A percentile compares a stretch with the other conserved stretches of the same genome.
Conservation (phyloP, 1,140 invertebrate genomes). For the Mylabris phalerata region DNA sequence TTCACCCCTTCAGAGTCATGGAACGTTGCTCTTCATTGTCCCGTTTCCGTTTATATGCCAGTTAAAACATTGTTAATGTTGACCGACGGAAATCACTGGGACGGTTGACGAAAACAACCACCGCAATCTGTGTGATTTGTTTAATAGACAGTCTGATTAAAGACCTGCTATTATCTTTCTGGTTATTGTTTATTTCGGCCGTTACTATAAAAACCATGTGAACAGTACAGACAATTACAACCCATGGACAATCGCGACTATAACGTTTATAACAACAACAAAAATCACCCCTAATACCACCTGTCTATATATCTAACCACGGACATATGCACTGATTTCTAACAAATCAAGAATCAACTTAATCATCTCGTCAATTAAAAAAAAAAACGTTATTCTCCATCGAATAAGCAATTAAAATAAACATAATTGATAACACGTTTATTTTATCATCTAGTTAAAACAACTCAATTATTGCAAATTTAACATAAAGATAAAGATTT, state of each 20-base stretch:
- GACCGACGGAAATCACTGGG: constrained; percentile 21
- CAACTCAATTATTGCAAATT: too few relatives aligned
- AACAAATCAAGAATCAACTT: too few relatives aligned
- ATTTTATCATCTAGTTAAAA: too few relatives aligned
- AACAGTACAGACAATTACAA: constrained; percentile 1
- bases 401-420: too few relatives aligned
- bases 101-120: constrained; percentile 20
- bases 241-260: neutral
- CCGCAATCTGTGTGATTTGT: constrained; percentile 14
- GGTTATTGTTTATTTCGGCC: constrained; percentile 12
- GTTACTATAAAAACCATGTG: constrained; percentile 6
- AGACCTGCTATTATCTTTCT: constrained; percentile 10
- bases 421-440: too few relatives aligned
- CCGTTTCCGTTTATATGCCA: constrained; percentile 21
- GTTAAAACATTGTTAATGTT: constrained; percentile 23
- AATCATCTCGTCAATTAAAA: too few relatives aligned
- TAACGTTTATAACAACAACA: too few relatives aligned
- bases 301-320: too few relatives aligned
- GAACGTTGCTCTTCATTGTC: constrained; percentile 19
- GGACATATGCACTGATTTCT: neutral
- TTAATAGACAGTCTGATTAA: constrained; percentile 8
- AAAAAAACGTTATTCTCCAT: too few relatives aligned
- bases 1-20: constrained; percentile 14
- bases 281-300: too few relatives aligned
- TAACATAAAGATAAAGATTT: too few relatives aligned